phyloP scores from a whole-genome alignment of 2,888 invertebrate species.

The Latheticus oryzae region DNA sequence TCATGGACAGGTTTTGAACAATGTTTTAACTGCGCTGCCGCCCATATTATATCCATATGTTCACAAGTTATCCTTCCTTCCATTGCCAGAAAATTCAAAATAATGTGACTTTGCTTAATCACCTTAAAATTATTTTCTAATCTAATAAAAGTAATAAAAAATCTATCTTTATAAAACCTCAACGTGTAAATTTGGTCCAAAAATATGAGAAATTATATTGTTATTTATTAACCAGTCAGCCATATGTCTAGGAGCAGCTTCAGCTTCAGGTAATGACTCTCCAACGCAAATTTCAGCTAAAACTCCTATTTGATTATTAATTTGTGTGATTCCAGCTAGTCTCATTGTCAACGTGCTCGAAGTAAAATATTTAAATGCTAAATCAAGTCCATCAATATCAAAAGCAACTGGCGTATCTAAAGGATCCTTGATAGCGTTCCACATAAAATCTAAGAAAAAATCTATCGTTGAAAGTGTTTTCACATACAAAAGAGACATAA shows the following conservation, averaged over 20 bases:
- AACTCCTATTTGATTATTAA: conserved; percentile 92
- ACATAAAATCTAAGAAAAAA: conserved; percentile 82
- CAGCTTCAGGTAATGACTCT: conserved; percentile 87
- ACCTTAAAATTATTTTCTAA: conserved; percentile 68
- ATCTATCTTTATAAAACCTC: too few relatives aligned
- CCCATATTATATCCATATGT: conserved; percentile 94
- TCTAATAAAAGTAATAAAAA: conserved; percentile 19
- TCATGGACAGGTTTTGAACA: conserved; percentile 95
- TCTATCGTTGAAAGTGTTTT: conserved; percentile 25
- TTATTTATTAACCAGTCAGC: conserved; percentile 90
- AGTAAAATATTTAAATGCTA: conserved; percentile 97
- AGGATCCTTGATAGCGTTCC: conserved; percentile 95
- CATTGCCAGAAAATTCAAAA: conserved; percentile 91
- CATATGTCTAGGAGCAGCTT: conserved; percentile 84
- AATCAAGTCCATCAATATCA: conserved; percentile 87
- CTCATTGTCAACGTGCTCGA: conserved; percentile 95
- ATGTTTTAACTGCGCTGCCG: conserved; percentile 94
- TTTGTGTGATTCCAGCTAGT: conserved; percentile 92
- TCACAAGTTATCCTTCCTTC: conserved; percentile 91
- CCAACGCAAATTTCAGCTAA: conserved; percentile 93
- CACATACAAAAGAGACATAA: neutral
- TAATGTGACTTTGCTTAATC: conserved; percentile 94
- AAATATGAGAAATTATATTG: conserved; percentile 92
- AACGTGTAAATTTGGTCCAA: conserved; percentile 97
- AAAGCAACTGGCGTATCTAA: conserved; percentile 87